Percentiles rank a stretch among this genome's conserved stretches.
These are phyloP conservation scores for Rhagium mordax DNA, from an alignment of 2,888 invertebrate genomes.

Conservation along the genomic window DNA sequence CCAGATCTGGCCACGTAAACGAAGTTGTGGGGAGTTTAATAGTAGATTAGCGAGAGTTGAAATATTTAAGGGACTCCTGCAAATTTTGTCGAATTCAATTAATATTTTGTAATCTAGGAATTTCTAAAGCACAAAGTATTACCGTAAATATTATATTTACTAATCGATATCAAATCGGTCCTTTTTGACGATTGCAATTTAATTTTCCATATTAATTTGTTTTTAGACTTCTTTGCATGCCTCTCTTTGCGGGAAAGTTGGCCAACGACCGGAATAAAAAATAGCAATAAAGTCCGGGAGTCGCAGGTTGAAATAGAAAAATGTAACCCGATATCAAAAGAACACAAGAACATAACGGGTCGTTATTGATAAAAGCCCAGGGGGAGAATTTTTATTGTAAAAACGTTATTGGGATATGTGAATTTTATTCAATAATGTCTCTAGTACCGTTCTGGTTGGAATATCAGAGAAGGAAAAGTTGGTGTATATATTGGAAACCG, in stretches of 20 bases:
- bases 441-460: conserved; percentile 11
- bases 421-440: conserved; percentile 30
- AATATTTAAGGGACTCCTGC: no score
- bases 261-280: background rate
- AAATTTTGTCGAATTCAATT: no score
- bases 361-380: conserved; percentile 19
- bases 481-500: conserved; percentile 16
- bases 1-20: no score
- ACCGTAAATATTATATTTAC: no score
- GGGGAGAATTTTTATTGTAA: conserved; percentile 20
- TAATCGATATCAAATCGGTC: no score
- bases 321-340: conserved; percentile 23
- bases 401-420: conserved; percentile 31
- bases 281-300: background rate
- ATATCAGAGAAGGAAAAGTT: conserved; percentile 21
- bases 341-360: conserved; percentile 22
- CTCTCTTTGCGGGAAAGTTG: background rate
- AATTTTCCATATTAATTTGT: no score
- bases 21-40: no score
- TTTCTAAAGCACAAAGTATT: no score
- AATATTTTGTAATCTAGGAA: no score
- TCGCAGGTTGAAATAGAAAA: background rate
- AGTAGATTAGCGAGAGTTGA: no score
- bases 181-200: no score
- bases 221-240: background rate